These are phyloP conservation scores for Aphidius gifuensis DNA, from an alignment of 1,140 invertebrate genomes.

Conservation along the genomic window DNA sequence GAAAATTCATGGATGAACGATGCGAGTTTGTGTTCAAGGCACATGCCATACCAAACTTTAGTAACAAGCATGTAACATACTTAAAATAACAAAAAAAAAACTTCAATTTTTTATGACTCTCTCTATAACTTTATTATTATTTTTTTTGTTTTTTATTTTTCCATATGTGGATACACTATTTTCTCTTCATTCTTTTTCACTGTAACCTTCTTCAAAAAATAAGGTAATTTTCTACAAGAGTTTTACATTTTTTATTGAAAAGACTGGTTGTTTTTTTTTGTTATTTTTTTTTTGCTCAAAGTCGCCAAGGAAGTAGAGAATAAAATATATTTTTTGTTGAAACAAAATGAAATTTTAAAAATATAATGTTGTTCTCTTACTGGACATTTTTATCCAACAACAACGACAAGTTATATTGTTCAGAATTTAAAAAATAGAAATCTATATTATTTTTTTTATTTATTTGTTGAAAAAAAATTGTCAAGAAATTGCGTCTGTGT, in stretches of 20 bases:
- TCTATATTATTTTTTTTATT: too few species aligned
- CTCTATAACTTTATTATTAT: conserved; percentile 1
- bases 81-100: conserved; percentile 8
- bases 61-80: conserved; percentile 23
- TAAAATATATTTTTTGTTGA: neutral
- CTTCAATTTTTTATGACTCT: conserved; percentile 13
- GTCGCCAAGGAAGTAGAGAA: neutral
- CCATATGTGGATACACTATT: neutral
- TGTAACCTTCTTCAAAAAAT: neutral
- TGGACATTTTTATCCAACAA: too few species aligned
- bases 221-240: conserved; percentile 8
- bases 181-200: neutral
- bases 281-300: neutral
- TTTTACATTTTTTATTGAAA: conserved; percentile 3
- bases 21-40: neutral
- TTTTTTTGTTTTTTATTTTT: neutral
- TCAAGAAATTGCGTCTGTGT: too few species aligned
- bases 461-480: too few species aligned
- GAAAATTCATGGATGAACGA: conserved; percentile 17
- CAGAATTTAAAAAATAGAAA: too few species aligned
- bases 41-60: conserved; percentile 13
- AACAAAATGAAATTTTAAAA: too few species aligned
- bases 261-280: neutral
- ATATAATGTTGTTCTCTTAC: too few species aligned
- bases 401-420: too few species aligned